Conservation (phyloP, 2,888 invertebrate genomes). For the Tridacna crocea region DNA sequence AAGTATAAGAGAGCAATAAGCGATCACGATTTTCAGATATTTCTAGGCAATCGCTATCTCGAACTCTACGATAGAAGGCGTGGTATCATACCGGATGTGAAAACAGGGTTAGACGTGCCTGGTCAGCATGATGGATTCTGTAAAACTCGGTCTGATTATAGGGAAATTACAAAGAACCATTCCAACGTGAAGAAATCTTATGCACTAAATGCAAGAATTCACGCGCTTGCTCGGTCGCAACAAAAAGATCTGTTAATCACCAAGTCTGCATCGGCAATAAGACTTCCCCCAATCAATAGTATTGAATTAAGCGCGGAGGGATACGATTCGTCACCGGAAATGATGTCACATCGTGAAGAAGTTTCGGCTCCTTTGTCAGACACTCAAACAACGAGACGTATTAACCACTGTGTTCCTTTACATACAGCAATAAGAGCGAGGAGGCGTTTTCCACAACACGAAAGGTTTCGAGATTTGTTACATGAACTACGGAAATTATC, state of each 20-base stretch:
- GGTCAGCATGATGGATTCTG: not conserved
- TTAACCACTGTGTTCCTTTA: slow-evolving; percentile 23
- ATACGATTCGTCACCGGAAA: slow-evolving; percentile 25
- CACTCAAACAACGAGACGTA: not conserved
- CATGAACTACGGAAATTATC: slow-evolving; percentile 32
- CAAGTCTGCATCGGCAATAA: not conserved
- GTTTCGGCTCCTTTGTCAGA: not conserved
- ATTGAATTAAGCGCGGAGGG: slow-evolving; percentile 7
- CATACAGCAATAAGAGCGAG: slow-evolving; percentile 38
- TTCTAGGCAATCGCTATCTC: slow-evolving; percentile 37
- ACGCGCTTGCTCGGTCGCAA: slow-evolving; percentile 17
- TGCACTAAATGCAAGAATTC: slow-evolving; percentile 22
- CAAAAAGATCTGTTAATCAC: not conserved
- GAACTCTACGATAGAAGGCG: slow-evolving; percentile 24
- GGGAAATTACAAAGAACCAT: not conserved
- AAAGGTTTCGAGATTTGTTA: slow-evolving; percentile 22
- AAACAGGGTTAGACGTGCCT: too few relatives aligned
- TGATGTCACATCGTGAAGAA: slow-evolving; percentile 14
- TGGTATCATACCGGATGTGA: not conserved
- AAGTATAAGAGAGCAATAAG: slow-evolving; percentile 31
- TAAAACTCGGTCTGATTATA: not conserved
- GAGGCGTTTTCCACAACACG: slow-evolving; percentile 25
- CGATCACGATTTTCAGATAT: slow-evolving; percentile 43
- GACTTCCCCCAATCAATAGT: slow-evolving; percentile 8
- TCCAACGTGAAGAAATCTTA: not conserved